Base-by-base conservation (phyloP, 2,797 vertebrate species). In the Lerista edwardsae region DNA sequence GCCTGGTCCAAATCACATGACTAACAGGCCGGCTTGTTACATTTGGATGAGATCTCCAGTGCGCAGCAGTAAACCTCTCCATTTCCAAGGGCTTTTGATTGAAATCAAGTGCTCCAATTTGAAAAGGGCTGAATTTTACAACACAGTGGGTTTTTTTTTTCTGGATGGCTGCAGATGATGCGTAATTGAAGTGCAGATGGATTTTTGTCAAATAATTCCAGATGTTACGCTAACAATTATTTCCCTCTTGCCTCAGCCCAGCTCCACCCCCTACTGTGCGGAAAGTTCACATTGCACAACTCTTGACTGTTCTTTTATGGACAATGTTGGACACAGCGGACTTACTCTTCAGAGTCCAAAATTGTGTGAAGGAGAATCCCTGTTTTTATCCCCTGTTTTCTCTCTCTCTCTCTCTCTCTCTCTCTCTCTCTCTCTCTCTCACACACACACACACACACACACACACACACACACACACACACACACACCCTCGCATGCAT, bases 181-280 rank as follows among this genome's bases (percentile, higher is more conserved):
- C 61, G 86, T 61, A 83, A 75, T 87, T 83, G 75, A 83, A 83
- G 69, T 27, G n/a, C 72, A 83, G 72, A 84, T 87, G 82, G 82
- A 71, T 76, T 69, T 80, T 62, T 14, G 64, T 80, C 86, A 87
- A 75, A 84, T 75, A 84, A 71, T 75, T 69, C 64, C 82, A 80
- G 81, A 87, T 79, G 82, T 80, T 80, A n/a, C 55, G 41, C 64
- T 80, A 80, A 61, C 51, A 25, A 47, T 29, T 25, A 34, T 73
- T 67, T n/a, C 55, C 10, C 51, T 36, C 61, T n/a, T 31, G 57
- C 19, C 55, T 71, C 21, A 55, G 41, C 47, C 39, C 73, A 71
- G 31, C 74, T 71, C 65, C 55, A 86, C 64, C 79, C 65, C 79
- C 67, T 76, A 61, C 76, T 75, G 64, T 31, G 51, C 80, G 41